Evolutionary conservation across 2,888 invertebrate species (phyloP), one percentile per base, ranked within the genome.

Genomic region (Callimorpha dominula): DNA sequence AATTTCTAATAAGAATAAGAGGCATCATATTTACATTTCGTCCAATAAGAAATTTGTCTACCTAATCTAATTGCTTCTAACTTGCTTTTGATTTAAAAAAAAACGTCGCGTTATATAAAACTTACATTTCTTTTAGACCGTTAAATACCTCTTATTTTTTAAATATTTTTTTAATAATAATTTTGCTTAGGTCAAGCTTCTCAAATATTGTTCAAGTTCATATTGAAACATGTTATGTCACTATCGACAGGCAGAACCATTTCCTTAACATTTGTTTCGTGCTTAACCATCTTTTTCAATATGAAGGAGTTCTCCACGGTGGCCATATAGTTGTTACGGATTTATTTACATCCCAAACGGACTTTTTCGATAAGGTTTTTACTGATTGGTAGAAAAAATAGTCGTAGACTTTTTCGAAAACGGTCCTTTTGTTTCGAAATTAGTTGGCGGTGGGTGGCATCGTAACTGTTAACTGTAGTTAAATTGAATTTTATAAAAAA

Each of bases 321-420:
- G 89, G 95, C 88, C 94, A 91, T 91, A 92, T 89, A 90, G 93
- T 89, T 88, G 86, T 85, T 82, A 84, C 87, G 88, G 91, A 91
- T 92, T 92, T 93, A 94, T 94, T 94, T 93, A 90, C 93, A 94
- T 94, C 88, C 86, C 86, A 90, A 89, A 87, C 88, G 85, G 80
- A 78, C 85, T 88, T 93, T 95, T 94, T 91, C 86, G 78, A 83
- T 82, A 81, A 74, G 74, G 86, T 92, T 93, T 94, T 94, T 93
- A 88, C 87, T 88, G 90, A 93, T 91, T 91, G 89, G 83, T 86
- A 87, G 90, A 93, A 94, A 93, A 92, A 89, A 86, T 81, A 77
- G 78, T 83, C 87, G 88, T 81, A 84, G 85, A 83, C 79, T 74
- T 92, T 91, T 92, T 93, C 92, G 88, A 83, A 83, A 81, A 80